A percentile compares a stretch with the other conserved stretches of the same genome.
These are phyloP conservation scores for Diarsia dahlii DNA, from an alignment of 2,888 invertebrate species.

Conservation along the genomic window DNA sequence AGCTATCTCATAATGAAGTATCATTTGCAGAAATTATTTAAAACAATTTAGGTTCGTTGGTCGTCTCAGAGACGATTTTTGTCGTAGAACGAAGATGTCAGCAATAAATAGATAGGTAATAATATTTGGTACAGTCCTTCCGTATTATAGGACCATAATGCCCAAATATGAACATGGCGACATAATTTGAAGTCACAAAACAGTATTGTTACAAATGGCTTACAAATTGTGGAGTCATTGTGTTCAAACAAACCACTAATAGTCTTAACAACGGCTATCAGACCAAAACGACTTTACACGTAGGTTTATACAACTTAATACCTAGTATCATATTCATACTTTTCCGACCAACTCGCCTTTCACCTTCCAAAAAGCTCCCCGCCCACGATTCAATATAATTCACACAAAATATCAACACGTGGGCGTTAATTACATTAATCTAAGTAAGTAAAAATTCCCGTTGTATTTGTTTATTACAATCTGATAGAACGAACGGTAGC, in stretches of 20 bases:
- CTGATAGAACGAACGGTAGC: slow-evolving; percentile 75
- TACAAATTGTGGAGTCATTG: not conserved
- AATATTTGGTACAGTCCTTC: not conserved
- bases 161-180: not conserved
- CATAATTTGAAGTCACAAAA: not conserved
- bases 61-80: too few relatives aligned
- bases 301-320: slow-evolving; percentile 35
- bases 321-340: slow-evolving; percentile 11
- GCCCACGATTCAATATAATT: slow-evolving; percentile 62
- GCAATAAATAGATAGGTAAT: too few relatives aligned
- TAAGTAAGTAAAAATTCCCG: slow-evolving; percentile 76
- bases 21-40: not conserved
- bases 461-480: slow-evolving; percentile 76
- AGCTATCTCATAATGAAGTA: too few relatives aligned
- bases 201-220: not conserved
- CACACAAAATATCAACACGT: slow-evolving; percentile 64
- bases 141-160: not conserved
- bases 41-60: not conserved
- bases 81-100: too few relatives aligned
- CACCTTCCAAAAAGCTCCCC: slow-evolving; percentile 31
- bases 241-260: not conserved
- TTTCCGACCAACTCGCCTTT: slow-evolving; percentile 31
- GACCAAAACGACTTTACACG: not conserved
- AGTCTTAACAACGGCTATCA: not conserved
- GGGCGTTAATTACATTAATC: slow-evolving; percentile 80